Evolutionary conservation across 2,888 invertebrate species (phyloP), one percentile per base, ranked within the genome.

Genomic region (Pasiphila rectangulata): DNA sequence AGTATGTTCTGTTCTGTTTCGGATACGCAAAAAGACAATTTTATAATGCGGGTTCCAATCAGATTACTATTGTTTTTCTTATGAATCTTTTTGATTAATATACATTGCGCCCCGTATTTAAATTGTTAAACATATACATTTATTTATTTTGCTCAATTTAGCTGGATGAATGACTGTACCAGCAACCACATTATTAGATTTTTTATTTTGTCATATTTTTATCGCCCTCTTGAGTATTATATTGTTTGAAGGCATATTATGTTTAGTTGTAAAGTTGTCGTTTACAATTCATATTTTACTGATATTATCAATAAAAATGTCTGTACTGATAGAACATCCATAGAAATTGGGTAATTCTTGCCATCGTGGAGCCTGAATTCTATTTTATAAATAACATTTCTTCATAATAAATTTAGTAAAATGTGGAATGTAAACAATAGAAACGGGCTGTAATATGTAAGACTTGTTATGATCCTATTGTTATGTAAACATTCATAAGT

Each of bases 391-490:
- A 12, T 3, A 12, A 25, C 2, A 12, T 6, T 25, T 6, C 12
- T 25, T 25, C 2, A 25, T 2, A 25, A 9, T 3, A 17, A 20
- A 35, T 35, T 6, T 21, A 38, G 23, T 49, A 46, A 50, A 51
- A 9, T 50, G 59, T 63, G 63, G 57, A 66, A 63, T 59, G 63
- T 63, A 23, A 29, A 44, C 59, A 63, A 61, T 53, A 50, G 44
- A 40, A 74, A 72, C 69, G 71, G 82, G 82, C 79, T 83, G 79
- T 82, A 72, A 74, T 68, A 55, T 54, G 59, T 73, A 78, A 82
- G 81, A 82, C 80, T 81, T 81, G 72, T 79, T 78, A 66, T 30
- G 67, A 62, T 63, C 59, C 55, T 63, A 59, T 65, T 68, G 54
- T 61, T 58, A 49, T 15, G 41, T 54, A 47, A 51, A 44, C 49